Conservation (phyloP, 64 coral and sea anemone species). For the Stichodactyla helianthus region DNA sequence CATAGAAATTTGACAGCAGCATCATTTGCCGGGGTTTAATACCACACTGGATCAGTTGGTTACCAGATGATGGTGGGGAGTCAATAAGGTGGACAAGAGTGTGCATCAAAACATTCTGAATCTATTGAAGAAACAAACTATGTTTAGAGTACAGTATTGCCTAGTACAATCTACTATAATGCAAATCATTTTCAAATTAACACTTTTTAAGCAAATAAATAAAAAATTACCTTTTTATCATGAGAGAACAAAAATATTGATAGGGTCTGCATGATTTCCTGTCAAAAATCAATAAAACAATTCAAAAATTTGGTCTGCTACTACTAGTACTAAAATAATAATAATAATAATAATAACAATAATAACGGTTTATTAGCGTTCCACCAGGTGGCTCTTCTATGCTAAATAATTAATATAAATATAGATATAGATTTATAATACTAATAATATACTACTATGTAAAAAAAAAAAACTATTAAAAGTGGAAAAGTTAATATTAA, state of each 20-base stretch:
- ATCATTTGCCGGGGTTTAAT: neutral
- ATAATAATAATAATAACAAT: no score
- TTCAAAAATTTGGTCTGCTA: neutral
- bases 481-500: no score
- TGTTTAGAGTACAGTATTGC: neutral
- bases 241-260: slow-evolving; percentile 51
- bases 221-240: slow-evolving; percentile 52
- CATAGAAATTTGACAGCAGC: neutral
- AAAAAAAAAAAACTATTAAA: no score
- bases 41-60: neutral
- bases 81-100: neutral
- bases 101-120: neutral
- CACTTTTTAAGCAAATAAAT: neutral
- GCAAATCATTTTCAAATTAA: neutral
- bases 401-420: no score
- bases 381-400: no score
- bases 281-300: neutral
- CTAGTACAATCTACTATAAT: no score
- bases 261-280: slow-evolving; percentile 61
- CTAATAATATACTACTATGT: no score
- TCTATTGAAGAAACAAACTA: neutral
- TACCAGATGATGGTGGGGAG: neutral
- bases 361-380: no score
- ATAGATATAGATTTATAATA: no score
- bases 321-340: no score